Evolutionary conservation across 1,140 invertebrate species (phyloP).

Genomic region (Monomorium pharaonis): DNA sequence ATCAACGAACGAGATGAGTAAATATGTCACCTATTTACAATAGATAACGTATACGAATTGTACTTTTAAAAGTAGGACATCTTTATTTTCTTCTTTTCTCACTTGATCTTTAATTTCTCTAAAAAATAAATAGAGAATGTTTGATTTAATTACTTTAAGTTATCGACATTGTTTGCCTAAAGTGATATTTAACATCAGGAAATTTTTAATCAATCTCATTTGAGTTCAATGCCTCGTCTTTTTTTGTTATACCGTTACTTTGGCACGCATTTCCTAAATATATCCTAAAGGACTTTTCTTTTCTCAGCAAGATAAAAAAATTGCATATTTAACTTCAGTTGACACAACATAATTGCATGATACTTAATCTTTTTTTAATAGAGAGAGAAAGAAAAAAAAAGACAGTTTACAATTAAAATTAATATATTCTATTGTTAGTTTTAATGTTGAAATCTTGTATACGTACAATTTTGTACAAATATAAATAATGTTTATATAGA

Average conservation of each 20-base stretch:
- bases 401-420: neutral
- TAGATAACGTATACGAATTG: neutral
- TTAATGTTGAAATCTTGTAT: neutral
- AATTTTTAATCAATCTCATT: neutral
- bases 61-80: neutral
- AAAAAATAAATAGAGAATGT: neutral
- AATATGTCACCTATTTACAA: neutral
- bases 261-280: neutral
- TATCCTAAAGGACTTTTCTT: neutral
- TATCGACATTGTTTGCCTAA: neutral
- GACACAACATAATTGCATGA: neutral
- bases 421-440: neutral
- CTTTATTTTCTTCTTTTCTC: neutral
- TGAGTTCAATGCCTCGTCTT: neutral
- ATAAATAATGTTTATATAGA: no score
- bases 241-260: neutral
- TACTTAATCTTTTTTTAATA: neutral
- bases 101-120: neutral
- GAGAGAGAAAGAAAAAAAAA: neutral
- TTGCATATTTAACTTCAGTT: neutral
- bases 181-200: neutral
- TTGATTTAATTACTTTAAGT: neutral
- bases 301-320: neutral
- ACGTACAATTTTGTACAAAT: neutral
- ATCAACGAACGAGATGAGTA: neutral